These are phyloP conservation scores for Pseudotriccus pelzelni DNA, from an alignment of 2,797 vertebrate species.

Conservation along the genomic window DNA sequence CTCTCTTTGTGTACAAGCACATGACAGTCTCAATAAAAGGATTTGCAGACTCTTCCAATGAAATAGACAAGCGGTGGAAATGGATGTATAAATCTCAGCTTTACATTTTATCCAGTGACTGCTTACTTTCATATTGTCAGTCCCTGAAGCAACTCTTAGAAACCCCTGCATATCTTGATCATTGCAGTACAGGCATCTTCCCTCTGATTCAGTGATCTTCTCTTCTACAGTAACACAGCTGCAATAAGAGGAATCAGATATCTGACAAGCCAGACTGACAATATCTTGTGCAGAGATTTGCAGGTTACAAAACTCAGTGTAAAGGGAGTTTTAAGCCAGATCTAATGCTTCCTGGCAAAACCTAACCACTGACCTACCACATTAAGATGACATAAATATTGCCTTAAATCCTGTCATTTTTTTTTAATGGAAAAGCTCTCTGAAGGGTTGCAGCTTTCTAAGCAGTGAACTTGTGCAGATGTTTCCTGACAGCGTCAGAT, in stretches of 20 bases:
- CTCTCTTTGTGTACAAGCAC: not conserved
- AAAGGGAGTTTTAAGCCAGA: not conserved
- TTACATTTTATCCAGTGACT: not conserved
- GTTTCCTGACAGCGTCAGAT: not conserved
- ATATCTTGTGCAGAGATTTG: not conserved
- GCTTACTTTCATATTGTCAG: not conserved
- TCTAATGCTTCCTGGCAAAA: not conserved
- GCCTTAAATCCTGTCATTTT: accelerated
- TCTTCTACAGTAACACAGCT: not conserved
- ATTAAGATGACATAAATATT: not conserved
- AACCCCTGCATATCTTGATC: not conserved
- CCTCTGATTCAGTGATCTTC: not conserved
- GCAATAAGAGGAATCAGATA: not conserved
- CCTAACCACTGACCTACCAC: not conserved
- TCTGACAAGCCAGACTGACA: not conserved
- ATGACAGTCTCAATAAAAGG: not conserved
- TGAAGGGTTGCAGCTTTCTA: not conserved
- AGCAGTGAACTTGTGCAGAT: not conserved
- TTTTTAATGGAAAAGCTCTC: not conserved
- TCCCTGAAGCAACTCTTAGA: not conserved
- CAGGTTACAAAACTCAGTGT: not conserved
- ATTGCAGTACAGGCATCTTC: not conserved
- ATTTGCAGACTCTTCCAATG: not conserved
- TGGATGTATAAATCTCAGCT: not conserved
- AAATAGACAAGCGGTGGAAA: not conserved